Base-by-base conservation (phyloP, 2,797 vertebrate species). In the Botia almorhae region DNA sequence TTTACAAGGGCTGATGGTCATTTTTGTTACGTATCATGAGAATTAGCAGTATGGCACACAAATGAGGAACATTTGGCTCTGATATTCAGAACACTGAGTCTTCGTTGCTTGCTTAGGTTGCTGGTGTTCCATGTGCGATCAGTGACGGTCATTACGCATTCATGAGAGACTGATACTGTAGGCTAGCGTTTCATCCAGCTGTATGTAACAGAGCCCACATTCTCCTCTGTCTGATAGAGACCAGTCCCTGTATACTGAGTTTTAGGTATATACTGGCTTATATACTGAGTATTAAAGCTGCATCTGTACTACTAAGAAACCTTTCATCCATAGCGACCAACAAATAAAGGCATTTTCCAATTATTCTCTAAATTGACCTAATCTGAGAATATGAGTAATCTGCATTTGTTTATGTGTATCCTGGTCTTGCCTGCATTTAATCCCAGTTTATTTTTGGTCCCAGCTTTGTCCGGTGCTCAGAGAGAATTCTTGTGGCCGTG, bases 401-500 rank as follows among this genome's bases (percentile, higher is more conserved):
- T 51, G 50, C 50, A 51, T 51, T 51, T 48, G 33, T 33, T 33
- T 46, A 11, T 46, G 11, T 46, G 10, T 53, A 6, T 53, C 16
- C n/a, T 53, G n/a, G 51, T 53, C 17, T 53, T 17, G 17, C 51
- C 51, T 53, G 51, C 51, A 53, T 53, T 58, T 58, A 7, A 39
- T 56, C 13, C 17, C 50, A 39, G 33, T 73, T 16, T 80, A 46
- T 17, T 73, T 26, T 74, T 26, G 80, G 6, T 78, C 5, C 13
- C 94, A 99, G 98, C 90, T 99, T 99, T 74, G 93, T 96, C 83
- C 96, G 96, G 0, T 99, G 98, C 89, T 98, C 98, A 6, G 97
- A 98, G 92, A 98, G 96, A 91, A 99, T 99, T 92, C 96, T 97
- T n/a, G 81, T 95, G 86, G 98, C 98, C 76, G 98, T 99, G 85